Conservation (phyloP, 2,797 vertebrate genomes). For the Pseudopleuronectes americanus region DNA sequence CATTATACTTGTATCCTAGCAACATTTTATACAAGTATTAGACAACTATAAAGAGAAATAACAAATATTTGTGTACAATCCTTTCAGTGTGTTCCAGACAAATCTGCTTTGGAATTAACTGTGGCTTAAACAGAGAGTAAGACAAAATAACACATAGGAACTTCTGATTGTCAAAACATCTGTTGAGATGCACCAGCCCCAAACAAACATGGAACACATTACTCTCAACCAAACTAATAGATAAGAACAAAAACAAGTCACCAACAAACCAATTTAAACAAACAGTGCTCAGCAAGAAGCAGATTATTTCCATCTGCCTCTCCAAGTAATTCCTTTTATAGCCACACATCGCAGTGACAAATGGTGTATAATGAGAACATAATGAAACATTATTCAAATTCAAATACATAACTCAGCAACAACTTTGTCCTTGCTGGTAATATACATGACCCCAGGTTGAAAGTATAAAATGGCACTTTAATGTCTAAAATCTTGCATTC, state of each 20-base stretch:
- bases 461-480: background rate
- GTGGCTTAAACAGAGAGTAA: background rate
- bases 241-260: background rate
- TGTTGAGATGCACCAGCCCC: background rate
- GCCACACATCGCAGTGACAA: slow-evolving; percentile 17
- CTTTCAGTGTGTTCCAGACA: background rate
- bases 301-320: background rate
- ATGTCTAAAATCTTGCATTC: background rate
- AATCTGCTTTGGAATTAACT: background rate
- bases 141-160: background rate
- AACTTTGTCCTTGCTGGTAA: background rate
- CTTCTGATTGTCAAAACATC: background rate
- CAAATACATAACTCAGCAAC: slow-evolving; percentile 11
- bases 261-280: background rate
- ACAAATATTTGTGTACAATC: too few species aligned
- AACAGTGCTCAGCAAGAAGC: slow-evolving; percentile 1
- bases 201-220: background rate
- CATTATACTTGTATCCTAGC: background rate
- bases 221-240: background rate
- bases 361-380: slow-evolving; percentile 14
- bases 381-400: slow-evolving; percentile 18
- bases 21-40: background rate
- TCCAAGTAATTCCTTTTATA: slow-evolving; percentile 16
- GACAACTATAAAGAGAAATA: background rate
- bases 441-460: background rate